Conservation (phyloP, 2,113 vertebrate species). For the Muntiacus reevesi region DNA sequence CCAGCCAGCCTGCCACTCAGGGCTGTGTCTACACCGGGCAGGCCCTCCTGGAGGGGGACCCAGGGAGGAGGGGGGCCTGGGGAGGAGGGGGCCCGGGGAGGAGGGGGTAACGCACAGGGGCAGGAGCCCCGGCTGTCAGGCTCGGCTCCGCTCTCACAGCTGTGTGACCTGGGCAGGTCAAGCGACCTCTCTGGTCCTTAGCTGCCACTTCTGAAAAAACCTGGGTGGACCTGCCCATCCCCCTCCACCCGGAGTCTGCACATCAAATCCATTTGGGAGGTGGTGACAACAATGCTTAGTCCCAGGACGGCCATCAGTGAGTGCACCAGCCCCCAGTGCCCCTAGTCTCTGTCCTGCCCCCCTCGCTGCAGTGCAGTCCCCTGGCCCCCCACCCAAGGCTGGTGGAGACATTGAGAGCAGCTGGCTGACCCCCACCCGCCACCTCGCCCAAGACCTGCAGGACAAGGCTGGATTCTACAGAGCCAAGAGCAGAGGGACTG, state of each 20-base stretch:
- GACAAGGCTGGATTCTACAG: background rate
- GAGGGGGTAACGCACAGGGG: accelerated
- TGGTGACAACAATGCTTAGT: background rate
- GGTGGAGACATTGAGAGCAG: background rate
- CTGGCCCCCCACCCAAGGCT: background rate
- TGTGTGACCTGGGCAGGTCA: background rate
- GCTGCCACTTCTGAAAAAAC: background rate
- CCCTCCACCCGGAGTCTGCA: too few species aligned
- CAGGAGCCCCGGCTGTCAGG: background rate
- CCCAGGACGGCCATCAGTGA: background rate
- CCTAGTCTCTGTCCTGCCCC: background rate
- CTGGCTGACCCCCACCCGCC: background rate
- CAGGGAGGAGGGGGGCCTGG: too few species aligned
- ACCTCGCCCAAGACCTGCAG: background rate
- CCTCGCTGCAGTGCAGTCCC: background rate
- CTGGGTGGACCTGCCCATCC: accelerated
- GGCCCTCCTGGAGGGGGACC: background rate
- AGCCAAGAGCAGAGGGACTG: background rate
- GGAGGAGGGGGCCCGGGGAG: too few species aligned
- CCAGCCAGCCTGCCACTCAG: background rate
- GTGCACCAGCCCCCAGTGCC: background rate
- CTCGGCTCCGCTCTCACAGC: background rate
- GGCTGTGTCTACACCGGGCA: background rate
- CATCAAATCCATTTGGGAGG: background rate
- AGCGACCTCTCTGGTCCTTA: background rate